Conservation (phyloP, 2,113 vertebrate genomes). For the Hirundichthys speculiger region DNA sequence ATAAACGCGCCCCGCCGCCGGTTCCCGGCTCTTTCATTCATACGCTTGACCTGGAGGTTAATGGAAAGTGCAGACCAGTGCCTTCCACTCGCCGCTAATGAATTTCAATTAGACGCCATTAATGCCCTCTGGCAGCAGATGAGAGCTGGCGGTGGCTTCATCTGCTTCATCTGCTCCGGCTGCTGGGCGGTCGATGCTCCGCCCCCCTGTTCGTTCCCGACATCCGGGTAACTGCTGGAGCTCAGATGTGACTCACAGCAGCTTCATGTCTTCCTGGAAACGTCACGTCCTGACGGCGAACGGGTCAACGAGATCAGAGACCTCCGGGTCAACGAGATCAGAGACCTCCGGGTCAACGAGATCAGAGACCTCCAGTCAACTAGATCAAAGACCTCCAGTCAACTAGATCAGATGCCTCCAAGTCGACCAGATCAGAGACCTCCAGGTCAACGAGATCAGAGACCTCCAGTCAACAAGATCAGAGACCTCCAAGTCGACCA, state of each 20-base stretch:
- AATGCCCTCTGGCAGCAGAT: conserved; percentile 17
- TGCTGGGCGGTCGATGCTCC: too few relatives aligned
- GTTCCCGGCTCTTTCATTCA: not conserved
- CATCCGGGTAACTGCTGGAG: not conserved
- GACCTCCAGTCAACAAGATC: too few relatives aligned
- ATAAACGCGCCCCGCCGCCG: not conserved
- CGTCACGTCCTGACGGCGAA: not conserved
- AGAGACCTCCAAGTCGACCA: too few relatives aligned
- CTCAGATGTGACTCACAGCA: conserved; percentile 29
- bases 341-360: too few relatives aligned
- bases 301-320: not conserved
- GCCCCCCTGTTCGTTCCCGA: too few relatives aligned
- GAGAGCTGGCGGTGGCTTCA: not conserved
- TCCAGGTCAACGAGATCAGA: too few relatives aligned
- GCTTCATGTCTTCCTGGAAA: too few relatives aligned
- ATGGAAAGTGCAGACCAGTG: conserved; percentile 21
- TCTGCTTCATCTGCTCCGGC: not conserved
- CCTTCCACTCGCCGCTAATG: conserved; percentile 30
- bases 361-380: too few relatives aligned
- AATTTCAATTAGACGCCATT: conserved; percentile 17
- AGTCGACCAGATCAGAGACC: too few relatives aligned
- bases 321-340: too few relatives aligned
- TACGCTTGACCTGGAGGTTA: not conserved
- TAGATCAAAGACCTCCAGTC: too few relatives aligned
- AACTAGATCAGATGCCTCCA: too few relatives aligned